Base-by-base conservation (phyloP, 2,113 vertebrate genomes). In the Carassius gibelio region DNA sequence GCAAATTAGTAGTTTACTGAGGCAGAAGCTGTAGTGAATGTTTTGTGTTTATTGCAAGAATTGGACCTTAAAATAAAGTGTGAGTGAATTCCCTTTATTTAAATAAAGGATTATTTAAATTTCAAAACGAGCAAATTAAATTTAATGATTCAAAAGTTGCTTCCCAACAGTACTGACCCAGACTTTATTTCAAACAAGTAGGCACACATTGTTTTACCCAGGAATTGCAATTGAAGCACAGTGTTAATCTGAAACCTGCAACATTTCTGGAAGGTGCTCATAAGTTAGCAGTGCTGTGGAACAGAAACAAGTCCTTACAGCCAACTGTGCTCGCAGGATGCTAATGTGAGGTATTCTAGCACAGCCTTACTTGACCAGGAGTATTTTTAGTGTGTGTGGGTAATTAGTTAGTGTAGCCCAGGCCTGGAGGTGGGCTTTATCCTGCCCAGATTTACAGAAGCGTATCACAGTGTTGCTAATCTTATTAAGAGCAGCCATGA, bases 401-500 rank as follows among this genome's bases (percentile, higher is more conserved):
- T 75, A 52, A 64, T 79, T 59, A 59, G 69, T 64, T 34, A 74
- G 84, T 52, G 82, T 82, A 81, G 75, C 72, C 68, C 50, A 48
- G 52, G 62, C 81, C 38, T 64, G 50, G 8, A 85, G 89, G 89
- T 88, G 59, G 69, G 87, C 90, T 90, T 91, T 91, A 92, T 91
- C 91, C 77, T 0, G 93, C 90, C 90, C 94, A 91, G 87, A 82
- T 89, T 90, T 84, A 21, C 93, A 94, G 93, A 94, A 93, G 95
- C 92, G 90, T 42, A 6, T 42, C 6, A 42, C 91, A 92, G 87
- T 90, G 91, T 34, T 76, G 88, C 90, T 95, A 94, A 96, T 95
- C 95, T 94, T 91, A 94, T 95, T 95, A 96, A 91, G 92, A 93
- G 84, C 86, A 23, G 78, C 88, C 86, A 90, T 90, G 61, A 81